Base-by-base conservation (phyloP, 2,888 invertebrate species). In the Myopa testacea region DNA sequence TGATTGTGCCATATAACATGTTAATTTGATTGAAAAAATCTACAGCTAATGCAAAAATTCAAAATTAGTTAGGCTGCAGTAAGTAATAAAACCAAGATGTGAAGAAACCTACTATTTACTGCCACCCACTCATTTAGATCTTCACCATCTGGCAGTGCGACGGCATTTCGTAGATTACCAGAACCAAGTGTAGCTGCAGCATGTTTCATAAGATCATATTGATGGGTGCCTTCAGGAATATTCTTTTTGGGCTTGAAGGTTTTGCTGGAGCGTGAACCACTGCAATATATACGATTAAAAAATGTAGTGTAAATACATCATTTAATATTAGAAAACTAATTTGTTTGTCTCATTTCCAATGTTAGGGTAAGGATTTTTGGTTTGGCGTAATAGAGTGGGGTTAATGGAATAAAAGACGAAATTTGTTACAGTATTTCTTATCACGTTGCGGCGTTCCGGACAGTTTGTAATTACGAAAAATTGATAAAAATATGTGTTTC, bases 21-120 rank as follows among this genome's bases (percentile, higher is more conserved):
- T 98, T 98, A 88, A 99, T 99, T 92, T 99, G 99, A 91, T 99
- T 99, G 91, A 99, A 99, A 90, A 99, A 99, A 91, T 99, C 99
- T 81, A 99, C 98, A 86, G 98, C 98, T 98, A 90, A 63, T 14
- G 16, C 12, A 19, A 19, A n/a, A 62, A 40, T 58, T 50, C n/a
- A 67, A 40, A 67, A 34, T 37, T 38, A 55, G 60, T 55, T 19
- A 67, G 34, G 34, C n/a, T n/a, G 16, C 62, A 65, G 16, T 16
- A 34, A 63, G 8, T 38, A 14, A 4, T n/a, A n/a, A 19, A 16
- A 10, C 10, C 14, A 65, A 65, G 3, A 63, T 26, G 14, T n/a
- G 16, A 34, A 75, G 14, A 34, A 19, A 93, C 96, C 93, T 90
- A 98, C 99, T 99, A 89, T 99, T 99, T 68, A 99, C 99, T 76